phyloP scores from a whole-genome alignment of 2,888 invertebrate species.

The Volucella inflata region DNA sequence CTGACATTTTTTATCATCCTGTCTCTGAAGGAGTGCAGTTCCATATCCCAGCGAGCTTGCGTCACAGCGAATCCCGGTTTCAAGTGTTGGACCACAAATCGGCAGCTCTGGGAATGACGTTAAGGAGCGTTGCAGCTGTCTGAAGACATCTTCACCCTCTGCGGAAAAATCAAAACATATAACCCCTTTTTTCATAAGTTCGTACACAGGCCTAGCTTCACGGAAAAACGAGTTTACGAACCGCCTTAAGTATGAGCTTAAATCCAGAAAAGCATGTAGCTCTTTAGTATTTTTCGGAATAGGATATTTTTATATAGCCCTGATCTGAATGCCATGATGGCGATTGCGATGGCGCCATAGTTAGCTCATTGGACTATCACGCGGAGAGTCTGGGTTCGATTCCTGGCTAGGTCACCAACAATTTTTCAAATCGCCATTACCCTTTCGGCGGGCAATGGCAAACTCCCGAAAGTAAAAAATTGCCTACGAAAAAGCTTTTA shows the following conservation, averaged over 20 bases:
- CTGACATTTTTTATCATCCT: conserved; percentile 71
- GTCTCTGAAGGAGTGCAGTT: conserved; percentile 76
- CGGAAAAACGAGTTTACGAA: background rate
- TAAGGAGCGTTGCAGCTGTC: background rate
- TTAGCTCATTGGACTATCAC: too few relatives aligned
- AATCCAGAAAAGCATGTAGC: conserved; percentile 19
- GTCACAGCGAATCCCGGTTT: conserved; percentile 78
- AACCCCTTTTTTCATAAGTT: conserved; percentile 19
- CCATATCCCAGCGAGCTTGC: conserved; percentile 77
- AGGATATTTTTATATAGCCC: conserved; percentile 10
- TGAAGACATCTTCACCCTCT: conserved; percentile 9
- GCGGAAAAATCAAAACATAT: conserved; percentile 12
- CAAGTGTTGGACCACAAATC: conserved; percentile 76
- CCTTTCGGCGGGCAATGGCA: too few relatives aligned
- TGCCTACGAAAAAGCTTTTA: too few relatives aligned
- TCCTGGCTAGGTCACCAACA: too few relatives aligned
- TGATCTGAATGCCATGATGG: background rate
- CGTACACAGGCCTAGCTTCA: conserved; percentile 23
- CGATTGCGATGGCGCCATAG: too few relatives aligned
- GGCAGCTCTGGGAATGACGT: conserved; percentile 75
- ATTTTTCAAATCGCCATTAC: too few relatives aligned
- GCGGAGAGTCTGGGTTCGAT: too few relatives aligned
- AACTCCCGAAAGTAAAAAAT: too few relatives aligned
- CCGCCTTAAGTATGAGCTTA: conserved; percentile 18
- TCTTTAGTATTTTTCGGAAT: conserved; percentile 4